Evolutionary conservation across 2,797 vertebrate species (phyloP).

Genomic region (Sarcophilus harrisii): DNA sequence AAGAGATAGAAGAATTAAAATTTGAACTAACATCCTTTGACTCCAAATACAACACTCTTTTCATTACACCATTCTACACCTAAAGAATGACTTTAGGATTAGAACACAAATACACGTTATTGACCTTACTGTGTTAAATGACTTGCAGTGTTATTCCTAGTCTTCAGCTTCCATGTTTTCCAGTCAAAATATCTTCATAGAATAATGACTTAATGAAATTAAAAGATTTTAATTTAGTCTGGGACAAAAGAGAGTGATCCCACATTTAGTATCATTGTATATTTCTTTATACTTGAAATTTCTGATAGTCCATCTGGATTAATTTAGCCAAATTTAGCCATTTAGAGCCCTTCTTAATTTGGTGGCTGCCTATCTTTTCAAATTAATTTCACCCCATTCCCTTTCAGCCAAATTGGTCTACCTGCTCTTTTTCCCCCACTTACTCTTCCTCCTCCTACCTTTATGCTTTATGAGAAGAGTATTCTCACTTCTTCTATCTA

Average conservation of each 20-base stretch:
- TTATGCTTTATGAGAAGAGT: too few species aligned
- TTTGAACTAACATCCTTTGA: background rate
- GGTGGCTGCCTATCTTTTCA: background rate
- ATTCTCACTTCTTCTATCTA: background rate
- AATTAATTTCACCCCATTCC: background rate
- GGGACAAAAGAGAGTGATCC: background rate
- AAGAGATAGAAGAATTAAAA: background rate
- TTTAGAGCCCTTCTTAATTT: background rate
- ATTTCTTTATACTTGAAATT: background rate
- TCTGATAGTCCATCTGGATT: background rate
- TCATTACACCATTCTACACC: background rate
- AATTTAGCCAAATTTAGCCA: background rate
- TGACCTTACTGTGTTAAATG: background rate
- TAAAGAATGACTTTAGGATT: background rate
- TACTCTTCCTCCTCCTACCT: background rate
- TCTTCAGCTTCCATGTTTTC: slow-evolving; percentile 29
- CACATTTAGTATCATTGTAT: background rate
- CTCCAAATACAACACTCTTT: background rate
- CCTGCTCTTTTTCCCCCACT: background rate
- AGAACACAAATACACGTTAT: background rate
- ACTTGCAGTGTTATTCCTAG: background rate
- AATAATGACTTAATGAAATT: background rate
- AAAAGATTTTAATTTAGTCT: background rate
- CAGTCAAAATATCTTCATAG: slow-evolving; percentile 31
- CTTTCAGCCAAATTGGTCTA: background rate